Conservation (phyloP, 2,113 vertebrate species). For the Neotragus moschatus region DNA sequence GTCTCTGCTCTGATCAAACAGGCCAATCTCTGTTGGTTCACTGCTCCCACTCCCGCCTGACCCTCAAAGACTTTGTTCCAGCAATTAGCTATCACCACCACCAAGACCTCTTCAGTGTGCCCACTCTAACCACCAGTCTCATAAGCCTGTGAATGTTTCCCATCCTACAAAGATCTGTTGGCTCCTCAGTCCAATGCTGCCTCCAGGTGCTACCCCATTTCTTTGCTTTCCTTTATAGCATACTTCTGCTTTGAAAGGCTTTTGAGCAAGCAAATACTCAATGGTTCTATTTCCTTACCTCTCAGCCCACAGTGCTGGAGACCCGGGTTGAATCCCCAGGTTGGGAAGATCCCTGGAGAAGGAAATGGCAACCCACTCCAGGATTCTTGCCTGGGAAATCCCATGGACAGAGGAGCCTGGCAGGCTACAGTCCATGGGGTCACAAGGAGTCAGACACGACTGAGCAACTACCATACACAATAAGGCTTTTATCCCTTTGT, state of each 20-base stretch:
- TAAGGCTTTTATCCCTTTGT: background rate
- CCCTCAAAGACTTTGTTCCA: background rate
- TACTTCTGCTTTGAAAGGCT: background rate
- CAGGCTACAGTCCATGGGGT: too few relatives aligned
- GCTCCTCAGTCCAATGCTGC: background rate
- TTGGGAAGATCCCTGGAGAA: background rate
- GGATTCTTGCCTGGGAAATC: too few relatives aligned
- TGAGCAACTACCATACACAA: too few relatives aligned
- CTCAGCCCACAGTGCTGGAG: background rate
- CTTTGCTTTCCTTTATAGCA: background rate
- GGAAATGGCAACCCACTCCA: too few relatives aligned
- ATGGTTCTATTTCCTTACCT: background rate
- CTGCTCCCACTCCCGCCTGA: background rate
- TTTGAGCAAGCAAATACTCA: background rate
- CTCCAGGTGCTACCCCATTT: background rate
- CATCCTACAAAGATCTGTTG: background rate
- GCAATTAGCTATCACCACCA: background rate
- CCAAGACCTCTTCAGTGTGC: background rate
- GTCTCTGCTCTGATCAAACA: background rate
- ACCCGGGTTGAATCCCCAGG: accelerated
- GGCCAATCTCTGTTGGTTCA: background rate
- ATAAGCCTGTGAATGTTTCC: background rate
- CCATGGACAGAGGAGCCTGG: too few relatives aligned
- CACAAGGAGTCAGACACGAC: too few relatives aligned
- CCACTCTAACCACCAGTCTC: background rate